Base-by-base conservation (phyloP, 2,797 vertebrate genomes). In the Myotis findleyi region DNA sequence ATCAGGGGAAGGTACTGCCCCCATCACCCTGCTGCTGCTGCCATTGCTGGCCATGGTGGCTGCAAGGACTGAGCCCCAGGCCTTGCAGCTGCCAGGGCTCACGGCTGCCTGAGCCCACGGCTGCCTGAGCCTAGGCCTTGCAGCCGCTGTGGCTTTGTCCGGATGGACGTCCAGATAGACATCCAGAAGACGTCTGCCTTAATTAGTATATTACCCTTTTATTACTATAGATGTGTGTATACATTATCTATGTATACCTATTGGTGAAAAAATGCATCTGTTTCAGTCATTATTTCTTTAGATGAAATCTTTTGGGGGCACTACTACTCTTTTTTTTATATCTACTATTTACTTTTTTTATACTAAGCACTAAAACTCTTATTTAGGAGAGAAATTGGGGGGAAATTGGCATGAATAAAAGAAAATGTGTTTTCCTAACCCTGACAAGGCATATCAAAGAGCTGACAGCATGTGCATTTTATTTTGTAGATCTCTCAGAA, bases 391-490 rank as follows among this genome's bases (percentile, higher is more conserved):
- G 16, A 95, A 87, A 59, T 16, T 59, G 30, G 6, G 12, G 6
- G 23, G 82, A 16, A 80, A 77, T 21, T 18, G 17, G 38, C 27
- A 59, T 51, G 66, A 73, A 73, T 83, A 36, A 69, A 80, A 55
- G 62, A 33, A 96, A 94, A 59, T 76, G n/a, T n/a, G 21, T 62
- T 91, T 89, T 92, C 53, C 73, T 92, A 96, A 68, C 33, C 44
- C 11, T 33, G 64, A 68, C 18, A 62, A 87, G 49, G 38, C 17
- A 73, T 44, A 59, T 71, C 80, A 71, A 90, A 55, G 38, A 89
- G 71, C 23, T 81, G 57, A 57, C 66, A 51, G 87, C 44, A 38
- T 57, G 47, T 81, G 66, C 20, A 33, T 64, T 89, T 92, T 89
- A 83, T 81, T 88, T 79, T 88, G 53, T 62, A 89, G 68, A 18